Evolutionary conservation across 35 echinoderm and acorn worm species (phyloP).

Genomic region (Apostichopus californicus): DNA sequence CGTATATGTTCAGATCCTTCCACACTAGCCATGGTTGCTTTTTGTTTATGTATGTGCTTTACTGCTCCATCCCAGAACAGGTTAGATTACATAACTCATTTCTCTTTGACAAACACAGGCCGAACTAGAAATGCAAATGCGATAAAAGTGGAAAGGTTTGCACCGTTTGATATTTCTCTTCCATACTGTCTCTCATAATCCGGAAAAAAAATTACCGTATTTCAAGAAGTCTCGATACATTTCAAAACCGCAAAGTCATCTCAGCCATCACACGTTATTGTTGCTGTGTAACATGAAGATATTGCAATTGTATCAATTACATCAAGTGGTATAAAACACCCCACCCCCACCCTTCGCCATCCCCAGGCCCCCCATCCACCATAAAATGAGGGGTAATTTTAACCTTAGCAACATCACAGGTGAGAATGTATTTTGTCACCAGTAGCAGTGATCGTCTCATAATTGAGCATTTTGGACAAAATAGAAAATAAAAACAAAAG

Average conservation of each 20-base stretch:
- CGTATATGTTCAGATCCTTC: too few relatives aligned
- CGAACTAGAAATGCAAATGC: slow-evolving; percentile 37
- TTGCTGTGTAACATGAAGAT: too few relatives aligned
- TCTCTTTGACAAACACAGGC: slow-evolving; percentile 49
- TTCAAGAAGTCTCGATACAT: not conserved
- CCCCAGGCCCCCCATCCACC: too few relatives aligned
- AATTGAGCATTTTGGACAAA: too few relatives aligned
- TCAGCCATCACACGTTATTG: not conserved
- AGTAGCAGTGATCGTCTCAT: too few relatives aligned
- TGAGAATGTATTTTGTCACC: too few relatives aligned
- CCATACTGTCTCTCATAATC: not conserved
- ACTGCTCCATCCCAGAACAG: not conserved
- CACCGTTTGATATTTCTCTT: slow-evolving; percentile 8
- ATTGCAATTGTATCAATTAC: too few relatives aligned
- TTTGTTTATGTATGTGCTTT: not conserved
- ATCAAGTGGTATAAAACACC: too few relatives aligned
- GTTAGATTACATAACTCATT: not conserved
- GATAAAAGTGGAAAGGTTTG: slow-evolving; percentile 33
- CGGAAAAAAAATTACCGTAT: not conserved
- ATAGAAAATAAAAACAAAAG: too few relatives aligned
- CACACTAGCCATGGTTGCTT: not conserved
- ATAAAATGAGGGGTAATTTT: too few relatives aligned
- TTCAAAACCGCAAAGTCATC: slow-evolving; percentile 1
- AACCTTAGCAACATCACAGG: too few relatives aligned
- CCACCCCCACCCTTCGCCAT: too few relatives aligned